These are phyloP conservation scores for Rhagonycha lutea DNA, from an alignment of 2,888 invertebrate genomes.

Conservation along the genomic window DNA sequence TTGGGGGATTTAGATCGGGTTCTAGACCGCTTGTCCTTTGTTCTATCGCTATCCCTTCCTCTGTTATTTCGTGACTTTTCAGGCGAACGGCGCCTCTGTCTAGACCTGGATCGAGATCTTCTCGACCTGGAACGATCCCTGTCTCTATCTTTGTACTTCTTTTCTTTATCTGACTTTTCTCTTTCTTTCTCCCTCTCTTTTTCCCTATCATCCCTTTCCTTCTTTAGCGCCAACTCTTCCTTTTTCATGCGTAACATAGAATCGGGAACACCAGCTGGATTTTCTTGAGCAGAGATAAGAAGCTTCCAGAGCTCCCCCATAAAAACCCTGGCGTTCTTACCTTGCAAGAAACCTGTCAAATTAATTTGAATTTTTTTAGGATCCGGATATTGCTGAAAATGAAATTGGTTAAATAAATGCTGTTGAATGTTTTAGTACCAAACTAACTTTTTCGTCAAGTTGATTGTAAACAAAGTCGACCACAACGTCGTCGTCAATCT, in stretches of 20 bases:
- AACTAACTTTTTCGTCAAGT: constrained; percentile 86
- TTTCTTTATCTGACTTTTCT: constrained; percentile 53
- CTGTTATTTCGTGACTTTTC: constrained; percentile 35
- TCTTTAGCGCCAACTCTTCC: constrained; percentile 90
- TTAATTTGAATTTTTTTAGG: constrained; percentile 99
- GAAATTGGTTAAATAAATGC: constrained; percentile 32
- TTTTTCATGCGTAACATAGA: constrained; percentile 94
- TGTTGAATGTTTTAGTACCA: constrained; percentile 20
- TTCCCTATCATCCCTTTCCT: constrained; percentile 68
- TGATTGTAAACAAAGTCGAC: constrained; percentile 99
- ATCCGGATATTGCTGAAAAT: constrained; percentile 80
- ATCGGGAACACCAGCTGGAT: constrained; percentile 93
- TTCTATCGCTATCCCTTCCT: constrained; percentile 39
- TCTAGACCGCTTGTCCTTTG: constrained; percentile 37
- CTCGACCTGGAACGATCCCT: constrained; percentile 42
- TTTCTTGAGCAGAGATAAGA: constrained; percentile 92
- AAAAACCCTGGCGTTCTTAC: constrained; percentile 95
- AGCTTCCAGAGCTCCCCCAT: constrained; percentile 98
- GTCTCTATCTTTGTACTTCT: constrained; percentile 57
- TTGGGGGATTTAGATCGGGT: constrained; percentile 42
- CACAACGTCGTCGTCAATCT: constrained; percentile 98
- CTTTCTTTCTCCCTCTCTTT: constrained; percentile 53
- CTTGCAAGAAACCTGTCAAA: constrained; percentile 97
- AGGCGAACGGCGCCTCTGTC: constrained; percentile 37
- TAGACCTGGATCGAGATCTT: constrained; percentile 44